Evolutionary conservation across 2,113 vertebrate species (phyloP).

Genomic region (Chlamydotis undulata): DNA sequence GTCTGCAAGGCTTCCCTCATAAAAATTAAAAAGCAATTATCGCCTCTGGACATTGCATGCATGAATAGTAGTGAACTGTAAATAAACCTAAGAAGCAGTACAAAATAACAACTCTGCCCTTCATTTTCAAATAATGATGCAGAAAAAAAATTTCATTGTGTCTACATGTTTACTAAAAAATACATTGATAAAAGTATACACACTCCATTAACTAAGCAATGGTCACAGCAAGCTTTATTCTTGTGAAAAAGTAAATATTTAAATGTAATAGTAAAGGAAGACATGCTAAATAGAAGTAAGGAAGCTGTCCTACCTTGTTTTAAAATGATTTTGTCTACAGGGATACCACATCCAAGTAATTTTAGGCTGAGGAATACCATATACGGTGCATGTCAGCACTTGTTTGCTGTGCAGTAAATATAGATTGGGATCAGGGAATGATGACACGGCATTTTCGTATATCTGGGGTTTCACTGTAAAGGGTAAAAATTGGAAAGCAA

Average conservation of each 20-base stretch:
- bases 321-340: conserved; percentile 79
- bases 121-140: background rate
- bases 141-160: background rate
- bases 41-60: background rate
- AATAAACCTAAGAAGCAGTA: background rate
- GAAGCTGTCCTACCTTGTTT: conserved; percentile 83
- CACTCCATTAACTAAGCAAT: background rate
- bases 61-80: background rate
- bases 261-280: background rate
- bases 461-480: conserved; percentile 91
- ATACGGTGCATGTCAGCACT: conserved; percentile 86
- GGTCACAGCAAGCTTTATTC: background rate
- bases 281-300: background rate
- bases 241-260: background rate
- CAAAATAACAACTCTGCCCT: background rate
- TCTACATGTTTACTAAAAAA: background rate
- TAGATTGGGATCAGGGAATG: conserved; percentile 80
- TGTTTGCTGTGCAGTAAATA: conserved; percentile 83
- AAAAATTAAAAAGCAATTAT: background rate
- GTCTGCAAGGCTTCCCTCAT: background rate
- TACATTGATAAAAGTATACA: background rate
- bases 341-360: conserved; percentile 90
- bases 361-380: conserved; percentile 86
- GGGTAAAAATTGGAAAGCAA: conserved; percentile 7
- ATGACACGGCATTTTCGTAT: conserved; percentile 89